Conservation (phyloP, 53 echinoderm and acorn worm species). For the Mesocentrotus franciscanus region DNA sequence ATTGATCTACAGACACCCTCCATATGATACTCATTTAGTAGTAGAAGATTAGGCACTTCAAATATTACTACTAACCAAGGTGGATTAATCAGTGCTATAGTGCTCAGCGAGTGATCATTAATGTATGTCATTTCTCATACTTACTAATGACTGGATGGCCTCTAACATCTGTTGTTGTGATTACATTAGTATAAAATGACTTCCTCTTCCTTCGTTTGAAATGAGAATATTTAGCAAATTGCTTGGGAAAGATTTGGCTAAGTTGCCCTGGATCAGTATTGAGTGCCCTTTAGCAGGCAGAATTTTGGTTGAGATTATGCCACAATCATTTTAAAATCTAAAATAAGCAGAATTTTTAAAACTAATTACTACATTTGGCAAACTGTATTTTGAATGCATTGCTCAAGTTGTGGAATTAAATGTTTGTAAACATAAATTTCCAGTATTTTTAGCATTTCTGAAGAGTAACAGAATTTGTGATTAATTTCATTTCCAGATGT, state of each 20-base stretch:
- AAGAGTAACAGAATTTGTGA: too few species aligned
- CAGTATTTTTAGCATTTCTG: too few species aligned
- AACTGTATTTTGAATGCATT: too few species aligned
- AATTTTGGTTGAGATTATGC: background rate
- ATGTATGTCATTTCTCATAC: background rate
- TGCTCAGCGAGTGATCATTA: background rate
- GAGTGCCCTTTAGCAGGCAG: background rate
- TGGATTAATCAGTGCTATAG: background rate
- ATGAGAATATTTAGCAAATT: background rate
- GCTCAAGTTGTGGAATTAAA: too few species aligned
- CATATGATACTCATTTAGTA: background rate
- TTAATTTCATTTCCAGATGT: too few species aligned
- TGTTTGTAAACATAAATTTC: too few species aligned
- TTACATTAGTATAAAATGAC: background rate
- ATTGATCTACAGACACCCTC: constrained; percentile 2
- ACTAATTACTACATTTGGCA: too few species aligned
- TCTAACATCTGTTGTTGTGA: background rate
- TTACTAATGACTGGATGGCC: background rate
- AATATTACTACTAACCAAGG: background rate
- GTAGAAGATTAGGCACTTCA: background rate
- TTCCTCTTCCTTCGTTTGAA: background rate
- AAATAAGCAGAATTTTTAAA: background rate
- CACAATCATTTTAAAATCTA: background rate
- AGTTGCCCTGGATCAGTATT: background rate
- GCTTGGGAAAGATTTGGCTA: background rate